Percentiles rank a stretch among this genome's conserved stretches.
phyloP scores from a whole-genome alignment of 2,113 vertebrate genomes.

The Hylia prasina region DNA sequence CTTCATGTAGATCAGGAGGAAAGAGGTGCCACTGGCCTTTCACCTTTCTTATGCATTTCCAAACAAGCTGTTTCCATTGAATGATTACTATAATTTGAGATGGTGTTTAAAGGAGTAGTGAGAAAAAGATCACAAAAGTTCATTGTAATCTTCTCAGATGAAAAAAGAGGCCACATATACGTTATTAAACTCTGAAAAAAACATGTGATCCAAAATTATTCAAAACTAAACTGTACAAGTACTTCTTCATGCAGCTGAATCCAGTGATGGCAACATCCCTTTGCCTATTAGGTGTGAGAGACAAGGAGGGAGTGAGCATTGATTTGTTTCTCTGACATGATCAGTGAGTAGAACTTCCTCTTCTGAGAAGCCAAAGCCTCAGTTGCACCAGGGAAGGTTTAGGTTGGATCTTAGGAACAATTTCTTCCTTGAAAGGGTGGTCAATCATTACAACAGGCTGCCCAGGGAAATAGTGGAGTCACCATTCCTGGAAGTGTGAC shows the following conservation, averaged over 20 bases:
- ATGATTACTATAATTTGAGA: neutral
- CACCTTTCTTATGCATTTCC: neutral
- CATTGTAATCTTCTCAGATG: neutral
- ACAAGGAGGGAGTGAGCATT: accelerated
- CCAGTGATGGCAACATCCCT: neutral
- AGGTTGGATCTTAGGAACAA: neutral
- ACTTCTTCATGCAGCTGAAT: neutral
- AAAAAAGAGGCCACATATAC: neutral
- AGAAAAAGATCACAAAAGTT: neutral
- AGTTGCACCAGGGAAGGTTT: neutral
- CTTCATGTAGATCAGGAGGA: neutral
- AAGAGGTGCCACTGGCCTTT: neutral
- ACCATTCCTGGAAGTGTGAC: neutral
- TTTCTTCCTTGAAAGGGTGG: neutral
- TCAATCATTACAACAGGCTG: neutral
- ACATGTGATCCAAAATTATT: neutral
- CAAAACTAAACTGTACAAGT: neutral
- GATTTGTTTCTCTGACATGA: neutral
- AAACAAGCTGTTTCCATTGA: neutral
- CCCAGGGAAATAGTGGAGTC: neutral
- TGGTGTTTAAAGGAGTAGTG: neutral
- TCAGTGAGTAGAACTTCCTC: neutral
- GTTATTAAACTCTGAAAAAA: neutral
- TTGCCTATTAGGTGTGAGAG: neutral
- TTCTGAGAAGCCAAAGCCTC: neutral